A percentile compares a stretch with the other conserved stretches of the same genome.
Conservation (phyloP, 2,113 vertebrate genomes). For the Vireo altiloquus region DNA sequence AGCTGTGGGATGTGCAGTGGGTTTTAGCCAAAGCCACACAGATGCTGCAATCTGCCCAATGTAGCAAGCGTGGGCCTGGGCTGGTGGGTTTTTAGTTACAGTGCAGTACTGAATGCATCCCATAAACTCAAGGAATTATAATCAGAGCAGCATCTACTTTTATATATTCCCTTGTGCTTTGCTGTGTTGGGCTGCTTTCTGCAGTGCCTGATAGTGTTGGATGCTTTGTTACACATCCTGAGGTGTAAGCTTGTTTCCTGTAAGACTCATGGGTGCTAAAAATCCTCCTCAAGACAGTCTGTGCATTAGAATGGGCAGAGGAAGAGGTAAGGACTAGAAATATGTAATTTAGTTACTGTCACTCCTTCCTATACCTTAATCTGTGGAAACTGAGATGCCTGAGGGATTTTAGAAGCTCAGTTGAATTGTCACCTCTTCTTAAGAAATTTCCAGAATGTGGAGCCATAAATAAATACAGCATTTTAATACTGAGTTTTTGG, state of each 20-base stretch:
- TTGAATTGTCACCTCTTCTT: background rate
- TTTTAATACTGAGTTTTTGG: background rate
- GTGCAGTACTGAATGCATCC: background rate
- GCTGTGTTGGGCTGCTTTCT: background rate
- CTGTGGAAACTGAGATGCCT: background rate
- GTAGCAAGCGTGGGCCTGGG: fast-evolving
- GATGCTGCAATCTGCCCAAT: background rate
- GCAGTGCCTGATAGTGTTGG: background rate
- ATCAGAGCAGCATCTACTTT: background rate
- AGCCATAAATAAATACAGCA: background rate
- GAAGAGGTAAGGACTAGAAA: background rate
- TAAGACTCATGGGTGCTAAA: background rate
- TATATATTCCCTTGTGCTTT: background rate
- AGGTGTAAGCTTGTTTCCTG: background rate
- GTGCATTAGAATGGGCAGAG: background rate
- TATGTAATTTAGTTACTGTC: background rate
- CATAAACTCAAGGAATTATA: background rate
- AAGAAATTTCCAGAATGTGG: background rate
- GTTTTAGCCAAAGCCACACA: background rate
- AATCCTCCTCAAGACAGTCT: background rate
- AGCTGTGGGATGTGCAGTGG: background rate
- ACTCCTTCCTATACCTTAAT: background rate
- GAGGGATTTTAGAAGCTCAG: background rate
- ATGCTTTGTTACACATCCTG: background rate
- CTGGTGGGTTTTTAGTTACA: background rate